Base-by-base conservation (phyloP, 92 coral and sea anemone genomes). In the Porites evermanni region DNA sequence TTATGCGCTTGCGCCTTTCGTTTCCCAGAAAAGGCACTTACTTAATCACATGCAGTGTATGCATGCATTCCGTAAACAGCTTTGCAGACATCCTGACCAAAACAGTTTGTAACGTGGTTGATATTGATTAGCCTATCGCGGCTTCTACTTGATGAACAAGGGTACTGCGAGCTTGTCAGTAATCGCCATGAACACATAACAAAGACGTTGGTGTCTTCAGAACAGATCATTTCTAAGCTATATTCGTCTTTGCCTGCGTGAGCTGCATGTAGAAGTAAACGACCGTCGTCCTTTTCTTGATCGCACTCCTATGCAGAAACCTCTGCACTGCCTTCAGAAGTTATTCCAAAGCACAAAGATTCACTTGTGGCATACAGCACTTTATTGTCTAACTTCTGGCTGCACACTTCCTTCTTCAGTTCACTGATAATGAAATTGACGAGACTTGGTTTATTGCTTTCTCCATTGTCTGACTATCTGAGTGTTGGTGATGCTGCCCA, bases 221-320 rank as follows among this genome's bases (percentile, higher is more conserved):
- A 75, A 75, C 78, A 56, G 86, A 86, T 80, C 64, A 90, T 52
- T 24, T 74, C 80, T n/a, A 84, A 79, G 70, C 63, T 73, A 23
- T 53, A 90, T 54, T 90, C 88, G 58, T 90, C 90, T 13, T 59
- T 24, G n/a, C 79, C 74, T 8, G 77, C 88, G 61, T 86, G 82
- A 20, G 90, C 51, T 60, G 88, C 93, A 38, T 86, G 93, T 17
- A 90, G 79, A 18, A 86, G 87, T 7, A 86, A 50, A 19, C 88
- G 85, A 32, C 90, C 90, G 23, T 81, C 93, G 12, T 88, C 90
- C 70, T 90, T 84, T 86, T 90, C 88, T 65, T 90, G 93, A 21
- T 63, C 38, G 70, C 84, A 85, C 58, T 26, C 16, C 7, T 74
- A 61, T 9, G 69, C n/a, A 6, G 79, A 87, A 11, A 84, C 90